A percentile compares a stretch with the other conserved stretches of the same genome.
These are phyloP conservation scores for Phrynosoma blainvillii DNA, from an alignment of 2,113 vertebrate species.

Conservation along the genomic window DNA sequence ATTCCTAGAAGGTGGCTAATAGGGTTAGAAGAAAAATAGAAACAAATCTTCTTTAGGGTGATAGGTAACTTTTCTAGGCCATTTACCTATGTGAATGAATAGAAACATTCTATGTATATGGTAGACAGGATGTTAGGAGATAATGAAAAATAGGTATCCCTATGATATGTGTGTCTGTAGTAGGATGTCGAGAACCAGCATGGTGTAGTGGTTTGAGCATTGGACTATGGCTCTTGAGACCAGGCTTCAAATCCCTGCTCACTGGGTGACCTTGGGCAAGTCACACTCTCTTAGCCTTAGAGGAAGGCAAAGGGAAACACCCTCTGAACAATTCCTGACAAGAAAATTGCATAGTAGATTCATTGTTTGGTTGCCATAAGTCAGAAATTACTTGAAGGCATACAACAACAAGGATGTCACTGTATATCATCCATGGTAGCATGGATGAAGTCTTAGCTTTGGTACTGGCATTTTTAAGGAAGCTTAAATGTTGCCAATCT, in stretches of 20 bases:
- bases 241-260: too few relatives aligned
- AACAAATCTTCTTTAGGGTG: background rate
- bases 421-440: background rate
- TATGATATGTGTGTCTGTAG: background rate
- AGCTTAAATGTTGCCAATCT: background rate
- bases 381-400: too few relatives aligned
- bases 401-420: background rate
- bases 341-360: too few relatives aligned
- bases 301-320: too few relatives aligned
- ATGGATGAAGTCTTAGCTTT: background rate
- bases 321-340: too few relatives aligned
- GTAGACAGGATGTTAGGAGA: background rate
- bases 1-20: background rate
- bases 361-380: too few relatives aligned
- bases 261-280: too few relatives aligned
- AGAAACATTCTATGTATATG: background rate
- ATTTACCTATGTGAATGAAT: background rate
- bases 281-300: too few relatives aligned
- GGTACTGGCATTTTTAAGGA: background rate
- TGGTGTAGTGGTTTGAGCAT: too few relatives aligned
- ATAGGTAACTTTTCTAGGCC: too few relatives aligned
- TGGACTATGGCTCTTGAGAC: too few relatives aligned
- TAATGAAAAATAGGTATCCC: background rate
- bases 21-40: background rate
- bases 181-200: background rate